phyloP scores from a whole-genome alignment of 1,140 invertebrate genomes.

The Eupeodes corollae region DNA sequence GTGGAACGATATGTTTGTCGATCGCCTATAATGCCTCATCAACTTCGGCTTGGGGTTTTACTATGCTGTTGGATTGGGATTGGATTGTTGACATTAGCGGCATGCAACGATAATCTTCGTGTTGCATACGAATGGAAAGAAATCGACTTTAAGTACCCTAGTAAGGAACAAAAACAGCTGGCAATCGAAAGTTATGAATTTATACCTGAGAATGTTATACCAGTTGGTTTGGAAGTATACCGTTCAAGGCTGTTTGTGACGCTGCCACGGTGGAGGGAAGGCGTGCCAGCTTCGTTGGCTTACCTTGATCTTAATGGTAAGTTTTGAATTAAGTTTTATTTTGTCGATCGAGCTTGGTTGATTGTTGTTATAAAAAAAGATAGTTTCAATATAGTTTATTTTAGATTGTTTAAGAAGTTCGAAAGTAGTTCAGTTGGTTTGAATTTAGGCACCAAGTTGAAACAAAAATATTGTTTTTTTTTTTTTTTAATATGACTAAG shows the following conservation, averaged over 20 bases:
- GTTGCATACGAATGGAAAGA: conserved; percentile 60
- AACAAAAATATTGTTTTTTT: no score
- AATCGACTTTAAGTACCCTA: conserved; percentile 54
- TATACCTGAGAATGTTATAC: conserved; percentile 55
- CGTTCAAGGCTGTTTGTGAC: conserved; percentile 54
- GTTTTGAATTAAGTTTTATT: conserved; percentile 10
- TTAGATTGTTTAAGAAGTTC: background rate
- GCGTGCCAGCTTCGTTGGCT: conserved; percentile 59
- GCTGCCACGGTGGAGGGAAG: conserved; percentile 59
- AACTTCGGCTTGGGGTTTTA: background rate
- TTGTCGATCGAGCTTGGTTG: no score
- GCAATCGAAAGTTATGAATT: conserved; percentile 45
- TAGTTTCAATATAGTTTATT: background rate
- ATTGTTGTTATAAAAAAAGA: no score
- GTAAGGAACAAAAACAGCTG: conserved; percentile 40
- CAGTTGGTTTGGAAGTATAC: conserved; percentile 55
- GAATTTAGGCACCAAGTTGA: background rate
- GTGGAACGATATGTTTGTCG: background rate
- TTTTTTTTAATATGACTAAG: no score
- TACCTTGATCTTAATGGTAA: conserved; percentile 59
- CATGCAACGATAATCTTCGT: conserved; percentile 49
- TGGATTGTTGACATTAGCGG: background rate
- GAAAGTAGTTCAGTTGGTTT: background rate
- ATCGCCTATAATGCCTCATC: background rate
- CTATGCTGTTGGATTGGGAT: background rate